Evolutionary conservation across 2,888 invertebrate species (phyloP), one percentile per base, ranked within the genome.

Genomic region (Lathronympha strigana): DNA sequence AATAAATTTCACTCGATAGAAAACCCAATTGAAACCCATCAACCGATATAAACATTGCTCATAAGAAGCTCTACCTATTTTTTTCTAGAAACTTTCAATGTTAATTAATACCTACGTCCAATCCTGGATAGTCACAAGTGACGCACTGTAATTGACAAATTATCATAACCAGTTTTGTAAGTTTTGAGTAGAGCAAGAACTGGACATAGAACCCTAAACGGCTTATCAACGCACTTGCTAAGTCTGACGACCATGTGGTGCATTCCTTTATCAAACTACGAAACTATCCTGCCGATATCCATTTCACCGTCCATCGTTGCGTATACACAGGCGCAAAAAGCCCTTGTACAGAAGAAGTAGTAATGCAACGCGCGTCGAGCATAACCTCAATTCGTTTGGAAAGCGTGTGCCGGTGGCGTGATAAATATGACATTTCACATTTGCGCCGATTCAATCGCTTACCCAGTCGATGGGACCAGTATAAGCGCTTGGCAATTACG

Each of bases 341-440:
- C 13, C 5, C 6, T 19, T 40, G 8, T 0, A 21, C 9, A 9
- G 15, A 1, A 15, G 15, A 5, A 11, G n/a, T 49, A n/a, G n/a
- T 28, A 72, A 75, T 77, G 80, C 68, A 77, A 23, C 9, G 13
- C 36, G 67, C 8, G 25, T 17, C 47, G 64, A 17, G 51, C 66
- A 67, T 70, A 71, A 60, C 38, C 54, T 66, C 69, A 68, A 33
- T 40, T 15, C 17, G 15, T 28, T 58, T 67, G 55, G 54, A 68
- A 70, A 74, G 67, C 82, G 87, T 87, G 81, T 81, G 73, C 85
- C 84, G 87, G 54, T 63, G 38, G 50, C 57, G 54, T 54, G 54
- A 53, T 83, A 80, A 78, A 76, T 66, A 76, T 87, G 84, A 86
- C 84, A 85, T 86, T 81, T 77, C 78, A 71, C 74, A 69, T 47